These are phyloP conservation scores for Cygnus olor DNA, from an alignment of 2,797 vertebrate species.

Conservation along the genomic window DNA sequence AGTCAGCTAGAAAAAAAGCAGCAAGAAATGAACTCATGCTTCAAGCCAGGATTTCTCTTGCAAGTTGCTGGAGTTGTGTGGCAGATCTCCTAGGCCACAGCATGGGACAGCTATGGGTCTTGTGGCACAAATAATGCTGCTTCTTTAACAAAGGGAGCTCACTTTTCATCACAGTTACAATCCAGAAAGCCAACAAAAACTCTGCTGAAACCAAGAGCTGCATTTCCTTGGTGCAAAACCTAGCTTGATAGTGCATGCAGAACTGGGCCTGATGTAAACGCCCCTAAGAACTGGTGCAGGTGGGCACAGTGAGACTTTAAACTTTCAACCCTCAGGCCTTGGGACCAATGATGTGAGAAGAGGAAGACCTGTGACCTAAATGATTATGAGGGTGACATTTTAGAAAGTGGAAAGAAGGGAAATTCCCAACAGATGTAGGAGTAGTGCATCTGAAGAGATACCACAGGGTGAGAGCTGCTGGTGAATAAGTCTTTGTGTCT, in stretches of 20 bases:
- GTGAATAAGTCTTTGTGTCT: not conserved
- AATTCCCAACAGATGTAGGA: not conserved
- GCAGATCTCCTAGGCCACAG: not conserved
- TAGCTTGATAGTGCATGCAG: not conserved
- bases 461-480: not conserved
- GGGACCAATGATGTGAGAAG: not conserved
- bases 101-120: not conserved
- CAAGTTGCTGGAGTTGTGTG: not conserved
- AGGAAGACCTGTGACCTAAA: not conserved
- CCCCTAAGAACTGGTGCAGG: not conserved
- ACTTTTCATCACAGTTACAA: not conserved
- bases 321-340: not conserved
- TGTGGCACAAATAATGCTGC: rapidly evolving
- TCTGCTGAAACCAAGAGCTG: not conserved
- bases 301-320: not conserved
- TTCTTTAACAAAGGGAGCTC: not conserved
- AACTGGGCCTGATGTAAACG: not conserved
- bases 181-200: not conserved
- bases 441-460: not conserved
- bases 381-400: not conserved
- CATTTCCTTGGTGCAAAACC: not conserved
- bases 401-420: not conserved
- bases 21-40: constrained; percentile 40
- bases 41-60: not conserved
- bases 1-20: constrained; percentile 44